Evolutionary conservation across 1,140 invertebrate genomes (phyloP).

Genomic region (Eueides isabella): DNA sequence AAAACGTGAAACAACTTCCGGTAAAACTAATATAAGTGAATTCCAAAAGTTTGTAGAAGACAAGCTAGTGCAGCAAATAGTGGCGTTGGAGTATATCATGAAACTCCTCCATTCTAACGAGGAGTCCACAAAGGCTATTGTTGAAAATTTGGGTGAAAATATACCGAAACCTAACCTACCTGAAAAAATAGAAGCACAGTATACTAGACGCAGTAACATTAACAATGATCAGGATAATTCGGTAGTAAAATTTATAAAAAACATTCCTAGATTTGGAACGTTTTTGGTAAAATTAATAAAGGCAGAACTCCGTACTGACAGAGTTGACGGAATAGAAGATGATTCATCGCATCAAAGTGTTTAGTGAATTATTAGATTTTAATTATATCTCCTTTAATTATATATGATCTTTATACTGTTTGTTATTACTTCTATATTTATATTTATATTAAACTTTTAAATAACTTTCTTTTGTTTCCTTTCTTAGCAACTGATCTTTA

Average conservation of each 20-base stretch:
- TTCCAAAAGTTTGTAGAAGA: slow-evolving; percentile 60
- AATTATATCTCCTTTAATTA: neutral
- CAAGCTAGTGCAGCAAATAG: slow-evolving; percentile 58
- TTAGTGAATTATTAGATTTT: neutral
- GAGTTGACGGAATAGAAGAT: slow-evolving; percentile 46
- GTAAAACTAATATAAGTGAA: slow-evolving; percentile 32
- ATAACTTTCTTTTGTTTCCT: neutral
- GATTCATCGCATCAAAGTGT: slow-evolving; percentile 42
- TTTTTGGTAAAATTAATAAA: slow-evolving; percentile 54
- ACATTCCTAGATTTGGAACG: slow-evolving; percentile 54
- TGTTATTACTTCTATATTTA: neutral
- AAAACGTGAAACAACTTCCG: slow-evolving; percentile 48
- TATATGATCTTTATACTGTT: neutral
- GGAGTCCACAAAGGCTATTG: slow-evolving; percentile 46
- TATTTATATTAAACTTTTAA: neutral
- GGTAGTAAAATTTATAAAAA: slow-evolving; percentile 49
- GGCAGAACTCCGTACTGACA: slow-evolving; percentile 38
- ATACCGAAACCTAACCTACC: slow-evolving; percentile 52
- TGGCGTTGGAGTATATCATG: slow-evolving; percentile 60
- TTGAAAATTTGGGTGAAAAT: slow-evolving; percentile 49
- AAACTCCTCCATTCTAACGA: slow-evolving; percentile 48
- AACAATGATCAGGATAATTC: slow-evolving; percentile 45
- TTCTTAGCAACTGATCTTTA: neutral
- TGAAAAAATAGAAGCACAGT: slow-evolving; percentile 53
- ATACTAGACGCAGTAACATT: slow-evolving; percentile 44